These are phyloP conservation scores for Harpagus bidentatus DNA, from an alignment of 2,113 vertebrate species.

Conservation along the genomic window DNA sequence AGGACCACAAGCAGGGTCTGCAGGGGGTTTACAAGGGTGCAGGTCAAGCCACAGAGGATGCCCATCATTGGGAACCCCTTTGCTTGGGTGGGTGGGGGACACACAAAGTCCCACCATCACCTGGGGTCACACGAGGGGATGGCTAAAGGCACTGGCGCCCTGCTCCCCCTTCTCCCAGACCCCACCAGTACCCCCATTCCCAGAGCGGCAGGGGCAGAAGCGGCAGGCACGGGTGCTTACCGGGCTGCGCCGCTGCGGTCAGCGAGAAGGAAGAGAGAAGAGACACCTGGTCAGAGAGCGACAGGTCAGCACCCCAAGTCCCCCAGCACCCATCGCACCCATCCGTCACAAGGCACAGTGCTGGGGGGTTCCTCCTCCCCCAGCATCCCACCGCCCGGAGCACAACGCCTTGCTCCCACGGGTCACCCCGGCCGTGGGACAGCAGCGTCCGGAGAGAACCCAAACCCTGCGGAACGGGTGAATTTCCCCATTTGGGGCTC, in stretches of 20 bases:
- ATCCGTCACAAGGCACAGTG: fast-evolving
- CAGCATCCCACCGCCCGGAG: not conserved
- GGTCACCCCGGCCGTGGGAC: not conserved
- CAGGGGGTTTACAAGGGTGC: not conserved
- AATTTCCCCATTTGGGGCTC: not conserved
- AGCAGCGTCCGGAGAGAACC: fast-evolving
- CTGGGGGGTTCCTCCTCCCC: not conserved
- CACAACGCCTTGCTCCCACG: fast-evolving
- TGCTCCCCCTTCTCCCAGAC: fast-evolving
- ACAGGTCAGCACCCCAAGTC: slow-evolving; percentile 77
- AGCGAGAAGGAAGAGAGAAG: slow-evolving; percentile 98
- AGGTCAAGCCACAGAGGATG: fast-evolving
- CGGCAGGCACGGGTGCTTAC: slow-evolving; percentile 70
- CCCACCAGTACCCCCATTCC: fast-evolving
- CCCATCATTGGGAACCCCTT: fast-evolving
- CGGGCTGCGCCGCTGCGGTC: slow-evolving; percentile 98
- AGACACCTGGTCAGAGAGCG: slow-evolving; percentile 97
- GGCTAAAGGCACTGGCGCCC: not conserved
- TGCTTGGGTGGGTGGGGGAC: fast-evolving
- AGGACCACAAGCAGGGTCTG: no score
- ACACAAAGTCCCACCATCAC: no score
- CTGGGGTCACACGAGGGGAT: fast-evolving
- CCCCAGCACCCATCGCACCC: not conserved
- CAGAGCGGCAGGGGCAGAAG: not conserved
- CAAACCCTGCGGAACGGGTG: fast-evolving